Evolutionary conservation across 2,888 invertebrate species (phyloP).

Genomic region (Trissonchulus sp.): DNA sequence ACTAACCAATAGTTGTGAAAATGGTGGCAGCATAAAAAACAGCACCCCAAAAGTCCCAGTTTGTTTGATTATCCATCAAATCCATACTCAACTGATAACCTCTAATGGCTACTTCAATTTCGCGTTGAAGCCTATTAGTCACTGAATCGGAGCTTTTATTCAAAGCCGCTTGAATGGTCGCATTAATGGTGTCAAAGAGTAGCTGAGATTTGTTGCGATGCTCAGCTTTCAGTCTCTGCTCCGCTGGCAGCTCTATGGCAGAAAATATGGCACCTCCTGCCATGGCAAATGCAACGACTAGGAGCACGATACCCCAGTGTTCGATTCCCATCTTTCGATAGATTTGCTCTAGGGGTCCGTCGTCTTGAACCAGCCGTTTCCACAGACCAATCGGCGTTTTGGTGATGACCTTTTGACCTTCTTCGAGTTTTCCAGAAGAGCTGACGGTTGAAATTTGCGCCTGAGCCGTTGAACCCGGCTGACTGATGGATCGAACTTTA

Average conservation of each 20-base stretch:
- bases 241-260: neutral
- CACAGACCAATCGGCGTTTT: neutral
- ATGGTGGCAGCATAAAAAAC: constrained; percentile 45
- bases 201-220: no score
- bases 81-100: constrained; percentile 38
- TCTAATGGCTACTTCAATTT: no score
- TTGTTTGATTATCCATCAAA: neutral
- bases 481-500: no score
- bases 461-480: no score
- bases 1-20: constrained; percentile 58
- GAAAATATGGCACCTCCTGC: neutral
- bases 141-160: neutral
- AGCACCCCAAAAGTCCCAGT: constrained; percentile 50
- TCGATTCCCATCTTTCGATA: neutral
- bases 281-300: neutral
- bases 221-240: neutral
- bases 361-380: neutral
- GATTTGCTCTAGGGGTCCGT: neutral
- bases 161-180: neutral
- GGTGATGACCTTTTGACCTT: neutral
- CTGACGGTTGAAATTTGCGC: no score
- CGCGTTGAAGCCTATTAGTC: neutral
- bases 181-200: neutral
- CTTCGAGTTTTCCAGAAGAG: neutral
- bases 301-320: neutral